Percentiles rank a stretch among this genome's conserved stretches.
These are phyloP conservation scores for Baronia brevicornis DNA, from an alignment of 2,888 invertebrate genomes.

Conservation along the genomic window DNA sequence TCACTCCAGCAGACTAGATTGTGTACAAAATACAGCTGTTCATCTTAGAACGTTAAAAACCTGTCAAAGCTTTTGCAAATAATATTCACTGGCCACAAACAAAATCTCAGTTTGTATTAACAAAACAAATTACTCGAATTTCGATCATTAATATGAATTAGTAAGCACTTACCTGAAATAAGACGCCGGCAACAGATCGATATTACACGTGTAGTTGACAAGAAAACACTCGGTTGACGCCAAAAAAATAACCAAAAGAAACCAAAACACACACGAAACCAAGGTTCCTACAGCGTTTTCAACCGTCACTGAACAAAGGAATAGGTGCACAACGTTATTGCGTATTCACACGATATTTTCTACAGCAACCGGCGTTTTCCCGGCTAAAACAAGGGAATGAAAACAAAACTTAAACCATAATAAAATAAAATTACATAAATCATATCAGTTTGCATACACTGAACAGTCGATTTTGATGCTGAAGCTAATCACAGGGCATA, in stretches of 20 bases:
- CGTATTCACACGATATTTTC: slow-evolving; percentile 34
- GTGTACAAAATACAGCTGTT: slow-evolving; percentile 33
- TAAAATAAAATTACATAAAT: slow-evolving; percentile 19
- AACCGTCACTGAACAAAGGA: slow-evolving; percentile 41
- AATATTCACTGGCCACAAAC: slow-evolving; percentile 32
- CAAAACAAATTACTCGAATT: not conserved
- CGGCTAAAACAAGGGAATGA: slow-evolving; percentile 46
- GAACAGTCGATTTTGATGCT: slow-evolving; percentile 20
- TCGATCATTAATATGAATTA: slow-evolving; percentile 2
- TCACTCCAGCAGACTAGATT: slow-evolving; percentile 23
- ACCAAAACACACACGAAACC: slow-evolving; percentile 32
- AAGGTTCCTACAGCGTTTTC: slow-evolving; percentile 27
- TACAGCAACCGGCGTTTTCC: slow-evolving; percentile 54
- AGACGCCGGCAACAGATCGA: slow-evolving; percentile 39
- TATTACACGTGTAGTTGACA: slow-evolving; percentile 43
- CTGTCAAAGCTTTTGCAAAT: slow-evolving; percentile 37
- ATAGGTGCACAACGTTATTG: slow-evolving; percentile 38
- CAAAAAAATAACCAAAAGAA: slow-evolving; percentile 33
- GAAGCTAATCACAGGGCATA: slow-evolving; percentile 29
- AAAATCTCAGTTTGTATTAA: slow-evolving; percentile 12
- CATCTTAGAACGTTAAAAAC: slow-evolving; percentile 39
- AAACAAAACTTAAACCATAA: slow-evolving; percentile 34
- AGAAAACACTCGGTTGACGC: slow-evolving; percentile 36
- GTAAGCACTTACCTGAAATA: slow-evolving; percentile 20
- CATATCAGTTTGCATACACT: slow-evolving; percentile 21